Conservation (phyloP, 2,113 vertebrate genomes). For the Nycticryphes semicollaris region DNA sequence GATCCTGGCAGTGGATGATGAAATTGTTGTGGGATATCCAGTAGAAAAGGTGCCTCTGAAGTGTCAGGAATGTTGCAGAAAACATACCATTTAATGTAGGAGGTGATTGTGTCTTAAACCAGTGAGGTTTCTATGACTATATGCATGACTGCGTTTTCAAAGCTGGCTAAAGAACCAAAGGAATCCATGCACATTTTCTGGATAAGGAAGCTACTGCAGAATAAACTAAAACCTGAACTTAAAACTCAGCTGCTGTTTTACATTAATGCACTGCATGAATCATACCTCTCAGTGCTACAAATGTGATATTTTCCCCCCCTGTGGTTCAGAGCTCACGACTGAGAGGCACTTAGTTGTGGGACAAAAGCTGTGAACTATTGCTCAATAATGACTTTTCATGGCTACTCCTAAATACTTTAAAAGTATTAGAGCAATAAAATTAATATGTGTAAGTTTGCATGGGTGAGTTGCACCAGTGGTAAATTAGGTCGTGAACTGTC, state of each 20-base stretch:
- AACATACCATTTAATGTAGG: neutral
- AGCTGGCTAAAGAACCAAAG: neutral
- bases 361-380: neutral
- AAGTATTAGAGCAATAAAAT: neutral
- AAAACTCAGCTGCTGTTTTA: neutral
- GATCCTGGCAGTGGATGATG: slow-evolving; percentile 85
- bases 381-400: neutral
- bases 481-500: neutral
- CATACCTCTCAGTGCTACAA: neutral
- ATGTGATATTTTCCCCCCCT: neutral
- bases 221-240: neutral
- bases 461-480: neutral
- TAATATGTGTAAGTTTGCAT: neutral
- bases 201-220: neutral
- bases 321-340: neutral
- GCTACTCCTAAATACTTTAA: neutral
- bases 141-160: neutral
- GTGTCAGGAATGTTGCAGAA: neutral
- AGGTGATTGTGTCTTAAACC: neutral
- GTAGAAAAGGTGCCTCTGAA: slow-evolving; percentile 84
- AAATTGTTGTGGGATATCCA: slow-evolving; percentile 81
- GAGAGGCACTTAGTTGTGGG: neutral
- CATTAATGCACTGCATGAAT: neutral
- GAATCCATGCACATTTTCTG: neutral
- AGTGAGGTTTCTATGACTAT: neutral